Base-by-base conservation (phyloP, 2,888 invertebrate genomes). In the Phengaris alcon region DNA sequence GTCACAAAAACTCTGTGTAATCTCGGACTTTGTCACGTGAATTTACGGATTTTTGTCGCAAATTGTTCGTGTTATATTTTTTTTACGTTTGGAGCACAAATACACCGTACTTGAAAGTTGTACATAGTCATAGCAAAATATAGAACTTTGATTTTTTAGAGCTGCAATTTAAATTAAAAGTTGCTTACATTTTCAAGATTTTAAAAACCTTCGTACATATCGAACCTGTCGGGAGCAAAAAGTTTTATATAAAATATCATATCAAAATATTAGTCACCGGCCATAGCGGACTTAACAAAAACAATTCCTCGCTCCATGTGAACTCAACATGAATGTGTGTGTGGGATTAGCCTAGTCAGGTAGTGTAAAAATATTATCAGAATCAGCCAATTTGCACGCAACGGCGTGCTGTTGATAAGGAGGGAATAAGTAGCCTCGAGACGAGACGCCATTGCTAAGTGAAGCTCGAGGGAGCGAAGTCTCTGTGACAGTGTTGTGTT, bases 401-500 rank as follows among this genome's bases (percentile, higher is more conserved):
- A 10, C 35, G 35, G 12, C 4, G 64, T 44, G 35, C 12, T 64
- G 64, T 51, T 70, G 70, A 70, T 70, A 51, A 70, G 22, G 70
- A n/a, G 48, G 12, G 64, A 64, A 35, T 44, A 64, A 12, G 64
- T 64, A 64, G 64, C 35, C 6, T 35, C 64, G 64, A 64, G 64
- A 64, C 64, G 35, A 44, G 6, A 12, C 64, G 64, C 35, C 35
- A 64, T 44, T 64, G 13, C 64, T 44, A 12, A 64, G 64, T 64
- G 6, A 44, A 13, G 35, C 12, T 12, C 64, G 64, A 64, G 10
- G 12, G 52, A 48, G 69, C 73, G 55, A 55, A 74, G 75, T 55
- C 69, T 55, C 69, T n/a, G 69, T 69, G 69, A 48, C 15, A 64
- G 75, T 51, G 55, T 68, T 75, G 75, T 75, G 73, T 77, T 48